A percentile compares a stretch with the other conserved stretches of the same genome.
These are phyloP conservation scores for Dromas ardeola DNA, from an alignment of 2,113 vertebrate species.

Conservation along the genomic window DNA sequence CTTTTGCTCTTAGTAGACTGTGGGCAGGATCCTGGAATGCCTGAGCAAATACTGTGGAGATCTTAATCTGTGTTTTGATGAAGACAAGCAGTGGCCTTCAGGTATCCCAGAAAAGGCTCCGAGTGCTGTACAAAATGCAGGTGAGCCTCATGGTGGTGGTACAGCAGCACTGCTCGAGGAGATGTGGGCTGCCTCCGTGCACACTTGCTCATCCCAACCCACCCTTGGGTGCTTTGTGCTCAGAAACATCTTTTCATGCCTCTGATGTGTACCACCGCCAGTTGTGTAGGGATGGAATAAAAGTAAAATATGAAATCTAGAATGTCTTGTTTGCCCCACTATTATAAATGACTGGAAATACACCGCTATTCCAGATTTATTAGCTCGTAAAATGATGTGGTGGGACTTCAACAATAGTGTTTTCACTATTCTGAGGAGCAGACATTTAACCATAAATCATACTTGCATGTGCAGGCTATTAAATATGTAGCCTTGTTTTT, in stretches of 20 bases:
- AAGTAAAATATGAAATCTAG: background rate
- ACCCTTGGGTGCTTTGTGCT: background rate
- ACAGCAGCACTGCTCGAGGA: rapidly evolving
- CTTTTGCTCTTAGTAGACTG: background rate
- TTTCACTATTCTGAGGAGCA: background rate
- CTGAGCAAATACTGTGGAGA: background rate
- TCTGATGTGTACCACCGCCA: background rate
- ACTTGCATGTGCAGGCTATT: background rate
- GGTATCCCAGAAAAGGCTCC: background rate
- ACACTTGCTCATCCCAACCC: background rate
- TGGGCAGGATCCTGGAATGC: background rate
- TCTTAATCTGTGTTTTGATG: constrained; percentile 8
- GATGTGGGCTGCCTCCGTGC: background rate
- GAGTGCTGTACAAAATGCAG: background rate
- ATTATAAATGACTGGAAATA: background rate
- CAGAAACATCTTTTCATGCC: background rate
- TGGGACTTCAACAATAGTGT: background rate
- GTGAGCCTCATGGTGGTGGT: background rate
- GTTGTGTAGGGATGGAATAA: rapidly evolving
- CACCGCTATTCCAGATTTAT: background rate
- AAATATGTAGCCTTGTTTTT: background rate
- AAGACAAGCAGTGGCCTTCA: background rate
- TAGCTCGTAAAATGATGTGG: background rate
- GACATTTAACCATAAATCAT: background rate
- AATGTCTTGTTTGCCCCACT: background rate